Evolutionary conservation across 2,797 vertebrate species (phyloP).

Genomic region (Pseudomugil tenellus): DNA sequence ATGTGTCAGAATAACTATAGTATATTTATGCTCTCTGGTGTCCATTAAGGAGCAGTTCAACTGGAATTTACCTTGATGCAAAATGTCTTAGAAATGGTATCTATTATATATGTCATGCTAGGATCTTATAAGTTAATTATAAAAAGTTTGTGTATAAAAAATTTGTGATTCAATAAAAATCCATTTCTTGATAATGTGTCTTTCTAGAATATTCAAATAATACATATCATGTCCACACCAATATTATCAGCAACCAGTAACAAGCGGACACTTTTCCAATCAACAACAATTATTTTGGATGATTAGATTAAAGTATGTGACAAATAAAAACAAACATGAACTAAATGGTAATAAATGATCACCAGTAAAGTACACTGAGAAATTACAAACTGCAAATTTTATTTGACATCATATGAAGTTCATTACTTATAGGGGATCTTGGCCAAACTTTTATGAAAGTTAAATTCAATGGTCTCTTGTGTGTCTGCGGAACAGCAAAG

Average conservation of each 20-base stretch:
- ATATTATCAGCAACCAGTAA: slow-evolving; percentile 2
- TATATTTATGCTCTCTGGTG: no score
- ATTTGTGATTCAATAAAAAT: no score
- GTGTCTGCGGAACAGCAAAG: slow-evolving; percentile 29
- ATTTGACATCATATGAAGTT: slow-evolving; percentile 39
- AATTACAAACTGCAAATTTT: slow-evolving; percentile 15
- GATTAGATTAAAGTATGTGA: slow-evolving; percentile 7
- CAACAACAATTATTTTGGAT: not conserved
- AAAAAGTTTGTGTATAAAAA: no score
- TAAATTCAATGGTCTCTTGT: slow-evolving; percentile 37
- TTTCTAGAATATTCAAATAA: slow-evolving; percentile 22
- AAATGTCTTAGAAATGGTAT: no score
- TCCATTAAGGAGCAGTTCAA: no score
- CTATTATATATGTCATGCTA: no score
- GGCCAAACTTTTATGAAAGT: slow-evolving; percentile 18
- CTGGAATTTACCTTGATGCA: no score
- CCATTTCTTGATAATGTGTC: no score
- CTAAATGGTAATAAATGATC: slow-evolving; percentile 28
- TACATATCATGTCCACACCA: not conserved
- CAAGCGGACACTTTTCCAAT: slow-evolving; percentile 5
- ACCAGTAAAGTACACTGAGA: slow-evolving; percentile 3
- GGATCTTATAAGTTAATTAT: no score
- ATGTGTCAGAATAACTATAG: no score
- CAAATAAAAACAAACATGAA: slow-evolving; percentile 21
- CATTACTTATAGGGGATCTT: slow-evolving; percentile 18